phyloP scores from a whole-genome alignment of 2,797 vertebrate species.

The Vespertilio murinus region DNA sequence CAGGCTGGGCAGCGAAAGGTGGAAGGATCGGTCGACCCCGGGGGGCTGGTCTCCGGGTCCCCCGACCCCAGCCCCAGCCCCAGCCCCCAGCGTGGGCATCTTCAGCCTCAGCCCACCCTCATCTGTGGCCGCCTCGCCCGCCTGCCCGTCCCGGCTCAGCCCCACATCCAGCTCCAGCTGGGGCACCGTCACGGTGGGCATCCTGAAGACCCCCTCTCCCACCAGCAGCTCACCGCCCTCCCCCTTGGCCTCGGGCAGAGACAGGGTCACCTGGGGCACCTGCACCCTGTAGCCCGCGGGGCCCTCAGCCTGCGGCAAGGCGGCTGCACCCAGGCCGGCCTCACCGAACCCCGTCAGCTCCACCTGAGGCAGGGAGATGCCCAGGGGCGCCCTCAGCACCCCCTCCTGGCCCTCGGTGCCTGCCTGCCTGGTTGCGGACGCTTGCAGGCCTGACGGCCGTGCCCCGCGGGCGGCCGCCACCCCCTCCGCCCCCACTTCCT shows the following conservation, averaged over 20 bases:
- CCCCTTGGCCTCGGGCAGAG: constrained; percentile 59
- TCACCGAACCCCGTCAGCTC: constrained; percentile 72
- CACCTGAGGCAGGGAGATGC: constrained; percentile 84
- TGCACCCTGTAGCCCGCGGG: constrained; percentile 54
- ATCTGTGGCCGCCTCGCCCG: constrained; percentile 34
- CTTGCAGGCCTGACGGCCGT: constrained; percentile 86
- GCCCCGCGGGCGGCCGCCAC: constrained; percentile 62
- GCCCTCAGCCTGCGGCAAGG: constrained; percentile 8
- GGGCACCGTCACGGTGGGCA: constrained; percentile 78
- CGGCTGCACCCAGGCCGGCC: neutral
- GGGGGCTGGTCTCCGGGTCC: constrained; percentile 41
- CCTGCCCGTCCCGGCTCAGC: constrained; percentile 52
- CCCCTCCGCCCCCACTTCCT: constrained; percentile 63
- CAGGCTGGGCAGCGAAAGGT: constrained; percentile 78
- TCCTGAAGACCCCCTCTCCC: constrained; percentile 76
- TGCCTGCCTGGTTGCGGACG: constrained; percentile 80
- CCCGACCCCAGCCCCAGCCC: neutral
- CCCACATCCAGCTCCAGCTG: constrained; percentile 81
- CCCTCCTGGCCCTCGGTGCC: constrained; percentile 85
- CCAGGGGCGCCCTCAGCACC: constrained; percentile 84
- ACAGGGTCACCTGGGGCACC: constrained; percentile 80
- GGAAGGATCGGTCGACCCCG: constrained; percentile 66
- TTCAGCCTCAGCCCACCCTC: constrained; percentile 74
- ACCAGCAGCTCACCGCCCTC: constrained; percentile 61
- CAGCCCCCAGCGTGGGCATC: constrained; percentile 70